Percentiles rank a stretch among this genome's conserved stretches.
phyloP scores from a whole-genome alignment of 2,797 vertebrate genomes.

The Danio jaintianensis region DNA sequence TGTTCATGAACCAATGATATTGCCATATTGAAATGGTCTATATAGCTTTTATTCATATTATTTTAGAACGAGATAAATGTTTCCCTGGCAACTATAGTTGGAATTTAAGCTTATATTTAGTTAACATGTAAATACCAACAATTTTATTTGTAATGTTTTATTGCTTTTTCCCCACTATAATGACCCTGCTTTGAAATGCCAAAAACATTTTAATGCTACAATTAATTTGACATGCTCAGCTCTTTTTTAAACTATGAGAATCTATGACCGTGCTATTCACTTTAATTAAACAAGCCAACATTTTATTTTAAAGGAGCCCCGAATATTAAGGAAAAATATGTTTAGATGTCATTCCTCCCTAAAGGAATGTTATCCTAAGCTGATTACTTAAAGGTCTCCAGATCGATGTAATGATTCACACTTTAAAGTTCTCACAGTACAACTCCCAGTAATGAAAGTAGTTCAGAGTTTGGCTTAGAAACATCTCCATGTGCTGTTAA shows the following conservation, averaged over 20 bases:
- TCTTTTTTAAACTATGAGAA: neutral
- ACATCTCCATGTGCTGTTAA: constrained; percentile 2
- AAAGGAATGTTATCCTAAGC: neutral
- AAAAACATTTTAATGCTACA: too few relatives aligned
- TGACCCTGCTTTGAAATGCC: too few relatives aligned
- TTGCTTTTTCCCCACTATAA: too few relatives aligned
- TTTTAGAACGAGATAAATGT: too few relatives aligned
- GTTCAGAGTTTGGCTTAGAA: constrained; percentile 26
- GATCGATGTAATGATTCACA: constrained; percentile 4
- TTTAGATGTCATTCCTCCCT: neutral
- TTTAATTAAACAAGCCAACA: neutral
- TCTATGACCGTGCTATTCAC: neutral
- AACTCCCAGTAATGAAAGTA: constrained; percentile 28
- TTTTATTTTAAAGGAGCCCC: neutral
- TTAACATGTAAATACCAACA: too few relatives aligned
- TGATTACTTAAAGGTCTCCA: neutral
- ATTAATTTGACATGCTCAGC: too few relatives aligned
- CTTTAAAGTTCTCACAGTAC: neutral
- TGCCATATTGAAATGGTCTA: too few relatives aligned
- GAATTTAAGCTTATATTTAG: too few relatives aligned
- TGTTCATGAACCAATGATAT: too few relatives aligned
- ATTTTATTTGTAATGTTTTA: too few relatives aligned
- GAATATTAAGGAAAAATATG: neutral
- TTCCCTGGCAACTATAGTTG: too few relatives aligned
- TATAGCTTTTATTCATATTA: too few relatives aligned